phyloP scores from a whole-genome alignment of 2,888 invertebrate genomes.

The Cataglyphis livida region DNA sequence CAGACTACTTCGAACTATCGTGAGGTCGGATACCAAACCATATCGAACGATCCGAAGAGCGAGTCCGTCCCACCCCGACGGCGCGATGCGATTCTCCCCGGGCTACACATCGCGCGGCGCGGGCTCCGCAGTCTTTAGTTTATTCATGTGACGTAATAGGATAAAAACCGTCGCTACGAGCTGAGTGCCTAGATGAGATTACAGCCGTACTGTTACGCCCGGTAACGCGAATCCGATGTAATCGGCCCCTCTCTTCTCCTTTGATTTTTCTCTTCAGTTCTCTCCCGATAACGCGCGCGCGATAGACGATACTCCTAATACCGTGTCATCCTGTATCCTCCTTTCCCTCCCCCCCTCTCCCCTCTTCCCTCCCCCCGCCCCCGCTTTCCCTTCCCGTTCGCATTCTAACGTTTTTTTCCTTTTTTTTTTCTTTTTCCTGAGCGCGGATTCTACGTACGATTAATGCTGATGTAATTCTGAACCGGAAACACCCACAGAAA shows the following conservation, averaged over 20 bases:
- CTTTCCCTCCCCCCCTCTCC: neutral
- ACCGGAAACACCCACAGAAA: neutral
- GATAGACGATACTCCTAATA: slow-evolving; percentile 37
- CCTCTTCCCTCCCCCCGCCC: no score
- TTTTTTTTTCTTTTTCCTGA: neutral
- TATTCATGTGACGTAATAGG: slow-evolving; percentile 86
- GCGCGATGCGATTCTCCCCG: slow-evolving; percentile 62
- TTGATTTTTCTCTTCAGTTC: slow-evolving; percentile 66
- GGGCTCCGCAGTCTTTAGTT: slow-evolving; percentile 83
- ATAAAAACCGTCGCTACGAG: slow-evolving; percentile 84
- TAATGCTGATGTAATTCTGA: slow-evolving; percentile 3
- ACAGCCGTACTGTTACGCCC: slow-evolving; percentile 80
- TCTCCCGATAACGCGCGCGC: slow-evolving; percentile 42
- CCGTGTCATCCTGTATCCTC: slow-evolving; percentile 1
- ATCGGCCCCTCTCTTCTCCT: slow-evolving; percentile 74
- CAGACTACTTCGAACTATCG: slow-evolving; percentile 43
- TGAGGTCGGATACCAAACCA: slow-evolving; percentile 61
- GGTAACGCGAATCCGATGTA: slow-evolving; percentile 80
- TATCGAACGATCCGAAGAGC: slow-evolving; percentile 59
- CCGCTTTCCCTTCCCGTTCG: neutral
- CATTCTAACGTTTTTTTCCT: slow-evolving; percentile 10
- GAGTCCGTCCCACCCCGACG: slow-evolving; percentile 42
- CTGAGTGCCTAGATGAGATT: slow-evolving; percentile 85
- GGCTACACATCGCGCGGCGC: slow-evolving; percentile 57
- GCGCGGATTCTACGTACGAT: neutral